These are phyloP conservation scores for Pherbina coryleti DNA, from an alignment of 2,888 invertebrate genomes.

Conservation along the genomic window DNA sequence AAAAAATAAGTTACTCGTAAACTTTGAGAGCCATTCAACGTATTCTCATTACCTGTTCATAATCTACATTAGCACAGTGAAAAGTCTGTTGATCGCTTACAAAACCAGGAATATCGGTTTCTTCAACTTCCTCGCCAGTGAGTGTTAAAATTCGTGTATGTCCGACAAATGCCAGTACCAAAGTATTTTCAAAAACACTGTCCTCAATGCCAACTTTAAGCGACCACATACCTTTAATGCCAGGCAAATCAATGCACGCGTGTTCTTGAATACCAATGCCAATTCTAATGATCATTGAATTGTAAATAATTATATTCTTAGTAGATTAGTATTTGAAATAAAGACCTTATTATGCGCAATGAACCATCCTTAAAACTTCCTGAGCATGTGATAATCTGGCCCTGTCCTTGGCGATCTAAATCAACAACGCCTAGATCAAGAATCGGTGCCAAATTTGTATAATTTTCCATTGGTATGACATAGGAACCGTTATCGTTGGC, in stretches of 20 bases:
- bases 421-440: constrained; percentile 98
- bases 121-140: constrained; percentile 97
- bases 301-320: too few relatives aligned
- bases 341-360: constrained; percentile 83
- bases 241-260: constrained; percentile 95
- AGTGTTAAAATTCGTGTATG: constrained; percentile 92
- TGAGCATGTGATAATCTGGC: constrained; percentile 97
- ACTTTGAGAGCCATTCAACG: not conserved
- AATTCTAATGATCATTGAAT: constrained; percentile 74
- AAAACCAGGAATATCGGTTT: constrained; percentile 94
- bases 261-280: constrained; percentile 99
- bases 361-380: constrained; percentile 98
- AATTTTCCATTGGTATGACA: constrained; percentile 94
- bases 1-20: not conserved
- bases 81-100: constrained; percentile 93
- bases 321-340: not conserved
- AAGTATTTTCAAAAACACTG: constrained; percentile 82
- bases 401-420: constrained; percentile 96
- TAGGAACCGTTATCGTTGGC: constrained; percentile 90
- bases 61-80: constrained; percentile 90
- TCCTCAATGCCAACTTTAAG: constrained; percentile 79
- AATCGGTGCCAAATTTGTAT: constrained; percentile 97
- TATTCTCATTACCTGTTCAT: constrained; percentile 76
- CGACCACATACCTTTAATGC: constrained; percentile 99
- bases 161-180: constrained; percentile 96